Evolutionary conservation across 2,797 vertebrate genomes (phyloP).

Genomic region (Bradypus variegatus): DNA sequence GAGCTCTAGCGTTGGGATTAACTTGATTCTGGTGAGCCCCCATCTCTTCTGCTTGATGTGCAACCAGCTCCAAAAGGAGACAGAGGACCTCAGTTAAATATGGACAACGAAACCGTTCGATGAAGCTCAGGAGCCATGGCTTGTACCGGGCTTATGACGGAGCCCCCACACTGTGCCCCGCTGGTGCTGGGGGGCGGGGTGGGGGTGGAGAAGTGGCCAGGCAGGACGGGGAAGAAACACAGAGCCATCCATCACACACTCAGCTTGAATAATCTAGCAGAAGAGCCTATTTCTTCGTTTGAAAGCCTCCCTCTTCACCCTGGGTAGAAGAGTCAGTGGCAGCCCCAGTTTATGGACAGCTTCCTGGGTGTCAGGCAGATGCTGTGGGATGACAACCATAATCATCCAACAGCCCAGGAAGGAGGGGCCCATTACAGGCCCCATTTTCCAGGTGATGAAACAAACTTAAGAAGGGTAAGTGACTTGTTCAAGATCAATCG

Average conservation of each 20-base stretch:
- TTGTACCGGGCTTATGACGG: not conserved
- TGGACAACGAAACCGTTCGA: not conserved
- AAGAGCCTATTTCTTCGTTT: fast-evolving
- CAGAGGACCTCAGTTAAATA: not conserved
- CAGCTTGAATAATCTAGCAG: not conserved
- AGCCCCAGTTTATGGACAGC: not conserved
- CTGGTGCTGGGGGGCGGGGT: not conserved
- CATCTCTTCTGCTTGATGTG: not conserved
- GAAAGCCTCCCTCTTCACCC: too few relatives aligned
- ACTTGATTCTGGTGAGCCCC: not conserved
- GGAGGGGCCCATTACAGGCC: not conserved
- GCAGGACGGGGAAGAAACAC: not conserved
- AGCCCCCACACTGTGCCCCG: fast-evolving
- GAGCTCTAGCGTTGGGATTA: too few relatives aligned
- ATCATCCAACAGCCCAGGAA: not conserved
- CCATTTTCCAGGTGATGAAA: not conserved
- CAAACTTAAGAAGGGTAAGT: not conserved
- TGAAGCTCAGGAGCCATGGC: too few relatives aligned
- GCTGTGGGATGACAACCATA: not conserved
- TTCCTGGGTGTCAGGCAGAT: not conserved
- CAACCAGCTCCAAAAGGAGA: not conserved
- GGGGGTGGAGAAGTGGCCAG: too few relatives aligned
- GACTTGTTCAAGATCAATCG: not conserved
- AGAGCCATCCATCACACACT: fast-evolving
- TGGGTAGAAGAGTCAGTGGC: not conserved